Evolutionary conservation across 2,797 vertebrate species (phyloP), one percentile per base, ranked within the genome.

Genomic region (Argentina silus): DNA sequence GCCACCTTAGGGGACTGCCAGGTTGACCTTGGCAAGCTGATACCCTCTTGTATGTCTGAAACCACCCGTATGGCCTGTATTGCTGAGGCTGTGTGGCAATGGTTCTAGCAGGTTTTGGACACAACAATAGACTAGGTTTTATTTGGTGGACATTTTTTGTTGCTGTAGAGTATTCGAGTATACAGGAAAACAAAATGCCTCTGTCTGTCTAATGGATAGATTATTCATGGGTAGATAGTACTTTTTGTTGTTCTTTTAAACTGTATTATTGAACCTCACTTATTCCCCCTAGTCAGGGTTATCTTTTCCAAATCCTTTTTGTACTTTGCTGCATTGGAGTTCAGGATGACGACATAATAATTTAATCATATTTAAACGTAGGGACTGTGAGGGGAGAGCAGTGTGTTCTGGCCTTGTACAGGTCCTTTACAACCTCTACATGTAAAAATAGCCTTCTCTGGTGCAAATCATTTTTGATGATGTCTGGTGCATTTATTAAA

Each of bases 1-100:
- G 53, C 76, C 55, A 79, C 82, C 77, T 77, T 5, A 17, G 73
- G 2, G 1, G 27, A 79, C 45, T 79, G 72, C 74, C 75, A 70
- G 64, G 77, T 81, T 76, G 72, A 78, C 78, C 84, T 78, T 80
- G 70, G 70, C 83, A 83, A 85, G 70, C 67, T 71, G 66, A 72
- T 53, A 15, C 55, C 60, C 47, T 42, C 9, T 80, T 83, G 83
- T 85, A 78, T 56, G 60, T 78, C 64, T 53, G 59, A 74, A 77
- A 27, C 59, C 15, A 0, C 2, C 2, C 11, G 11, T 48, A 8
- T 57, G 19, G 19, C 17, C 7, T 19, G 55, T 19, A 56, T 9
- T 47, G 44, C 17, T 21, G 44, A 6, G 19, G 44, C 63, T 19
- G 45, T 65, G 2, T 14, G 2, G 9, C 17, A 7, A 45, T 3